Evolutionary conservation across 2,797 vertebrate genomes (phyloP).

Genomic region (Epinephelus coioides): DNA sequence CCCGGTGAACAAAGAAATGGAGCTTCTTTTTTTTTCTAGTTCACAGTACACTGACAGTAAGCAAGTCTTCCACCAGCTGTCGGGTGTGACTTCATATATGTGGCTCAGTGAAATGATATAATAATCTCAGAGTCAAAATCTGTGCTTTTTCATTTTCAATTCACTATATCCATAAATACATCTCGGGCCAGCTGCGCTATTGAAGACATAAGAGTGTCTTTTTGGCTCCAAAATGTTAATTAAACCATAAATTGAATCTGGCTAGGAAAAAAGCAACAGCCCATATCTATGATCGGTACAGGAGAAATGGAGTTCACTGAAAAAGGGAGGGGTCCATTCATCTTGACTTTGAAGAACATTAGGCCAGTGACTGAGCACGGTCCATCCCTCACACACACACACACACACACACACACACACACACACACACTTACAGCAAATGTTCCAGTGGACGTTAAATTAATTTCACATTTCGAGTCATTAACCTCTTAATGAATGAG

Average conservation of each 20-base stretch:
- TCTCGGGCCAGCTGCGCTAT: conserved; percentile 38
- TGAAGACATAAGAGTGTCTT: conserved; percentile 45
- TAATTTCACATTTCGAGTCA: conserved; percentile 72
- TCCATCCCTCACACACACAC: conserved; percentile 42
- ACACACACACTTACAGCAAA: conserved; percentile 37
- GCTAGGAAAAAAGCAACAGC: conserved; percentile 52
- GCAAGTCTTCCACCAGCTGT: conserved; percentile 49
- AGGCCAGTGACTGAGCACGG: conserved; percentile 53
- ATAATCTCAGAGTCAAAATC: conserved; percentile 43
- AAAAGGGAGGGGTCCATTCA: conserved; percentile 61
- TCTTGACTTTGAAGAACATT: conserved; percentile 74
- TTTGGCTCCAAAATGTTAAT: conserved; percentile 73
- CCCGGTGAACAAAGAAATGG: conserved; percentile 41
- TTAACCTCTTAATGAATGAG: conserved; percentile 74
- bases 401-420: conserved; percentile 40
- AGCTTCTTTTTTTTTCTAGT: neutral
- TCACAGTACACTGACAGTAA: conserved; percentile 36
- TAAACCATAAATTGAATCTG: conserved; percentile 75
- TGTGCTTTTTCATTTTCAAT: conserved; percentile 38
- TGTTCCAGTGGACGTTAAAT: conserved; percentile 65
- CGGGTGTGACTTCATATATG: conserved; percentile 13
- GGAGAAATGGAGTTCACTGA: conserved; percentile 49
- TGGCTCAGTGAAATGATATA: conserved; percentile 37
- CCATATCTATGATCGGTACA: conserved; percentile 53
- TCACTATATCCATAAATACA: conserved; percentile 44